Evolutionary conservation across 2,888 invertebrate genomes (phyloP).

Genomic region (Oligia fasciuncula): DNA sequence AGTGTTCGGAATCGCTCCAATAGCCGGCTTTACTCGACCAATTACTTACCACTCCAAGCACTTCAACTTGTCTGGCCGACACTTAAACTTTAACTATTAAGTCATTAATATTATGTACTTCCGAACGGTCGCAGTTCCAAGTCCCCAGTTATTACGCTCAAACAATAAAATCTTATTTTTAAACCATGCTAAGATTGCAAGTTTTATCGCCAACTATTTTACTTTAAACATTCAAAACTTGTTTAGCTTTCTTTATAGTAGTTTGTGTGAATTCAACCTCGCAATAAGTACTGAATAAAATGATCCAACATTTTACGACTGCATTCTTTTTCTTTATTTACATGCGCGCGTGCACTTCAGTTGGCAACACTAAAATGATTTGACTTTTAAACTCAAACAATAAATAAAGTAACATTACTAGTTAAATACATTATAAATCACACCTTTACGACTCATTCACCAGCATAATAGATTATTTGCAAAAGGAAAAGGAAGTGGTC

Average conservation of each 20-base stretch:
- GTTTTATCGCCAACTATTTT: constrained; percentile 42
- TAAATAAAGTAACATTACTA: constrained; percentile 65
- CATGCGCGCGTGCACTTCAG: constrained; percentile 46
- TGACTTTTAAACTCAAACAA: constrained; percentile 59
- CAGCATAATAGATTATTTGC: constrained; percentile 76
- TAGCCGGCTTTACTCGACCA: constrained; percentile 79
- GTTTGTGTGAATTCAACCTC: constrained; percentile 23
- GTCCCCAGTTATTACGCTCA: constrained; percentile 40
- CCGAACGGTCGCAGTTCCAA: constrained; percentile 67
- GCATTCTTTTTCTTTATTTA: constrained; percentile 37
- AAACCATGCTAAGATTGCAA: constrained; percentile 41
- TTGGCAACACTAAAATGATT: constrained; percentile 60
- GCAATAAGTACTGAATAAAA: constrained; percentile 51
- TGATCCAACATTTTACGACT: constrained; percentile 53
- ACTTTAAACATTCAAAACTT: constrained; percentile 28
- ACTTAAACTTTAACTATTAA: constrained; percentile 85
- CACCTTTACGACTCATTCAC: constrained; percentile 75
- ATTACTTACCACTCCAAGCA: constrained; percentile 76
- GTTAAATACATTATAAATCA: constrained; percentile 70
- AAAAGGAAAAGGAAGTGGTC: constrained; percentile 80
- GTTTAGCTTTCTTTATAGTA: constrained; percentile 33
- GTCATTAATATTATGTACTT: constrained; percentile 84
- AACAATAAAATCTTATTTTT: constrained; percentile 60
- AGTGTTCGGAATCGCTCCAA: constrained; percentile 72
- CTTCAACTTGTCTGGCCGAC: constrained; percentile 77